A percentile compares a stretch with the other conserved stretches of the same genome.
These are phyloP conservation scores for Scelioninae gen. 2 DNA, from an alignment of 2,888 invertebrate species.

Conservation along the genomic window DNA sequence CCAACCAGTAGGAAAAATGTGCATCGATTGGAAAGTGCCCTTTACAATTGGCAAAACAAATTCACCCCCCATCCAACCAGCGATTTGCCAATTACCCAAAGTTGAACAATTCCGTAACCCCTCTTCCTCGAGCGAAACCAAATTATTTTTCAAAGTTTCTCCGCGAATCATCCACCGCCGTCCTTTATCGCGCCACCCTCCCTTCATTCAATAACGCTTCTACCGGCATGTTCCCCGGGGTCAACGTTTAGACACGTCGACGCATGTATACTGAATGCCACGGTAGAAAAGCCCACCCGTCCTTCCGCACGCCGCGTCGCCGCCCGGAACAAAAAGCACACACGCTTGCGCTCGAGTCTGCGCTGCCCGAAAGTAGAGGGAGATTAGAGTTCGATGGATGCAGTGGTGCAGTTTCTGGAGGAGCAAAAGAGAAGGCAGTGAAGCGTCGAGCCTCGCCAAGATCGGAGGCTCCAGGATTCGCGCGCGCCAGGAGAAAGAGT, in stretches of 20 bases:
- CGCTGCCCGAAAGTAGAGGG: conserved; percentile 18
- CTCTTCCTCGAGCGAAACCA: too few relatives aligned
- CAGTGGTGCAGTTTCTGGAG: conserved; percentile 48
- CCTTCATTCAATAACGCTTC: too few relatives aligned
- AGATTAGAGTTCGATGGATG: conserved; percentile 30
- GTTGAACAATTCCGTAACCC: too few relatives aligned
- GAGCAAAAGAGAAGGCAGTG: conserved; percentile 39
- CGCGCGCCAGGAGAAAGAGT: conserved; percentile 3
- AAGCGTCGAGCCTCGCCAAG: conserved; percentile 62
- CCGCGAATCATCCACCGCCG: too few relatives aligned
- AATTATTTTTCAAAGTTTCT: too few relatives aligned
- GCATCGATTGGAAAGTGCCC: too few relatives aligned
- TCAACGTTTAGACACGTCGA: conserved; percentile 5
- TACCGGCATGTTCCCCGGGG: too few relatives aligned
- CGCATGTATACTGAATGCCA: conserved; percentile 12
- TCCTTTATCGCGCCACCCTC: too few relatives aligned
- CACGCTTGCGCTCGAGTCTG: conserved; percentile 34
- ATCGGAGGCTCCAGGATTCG: conserved; percentile 50
- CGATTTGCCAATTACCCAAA: too few relatives aligned
- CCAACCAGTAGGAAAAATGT: too few relatives aligned
- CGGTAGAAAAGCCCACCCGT: background rate
- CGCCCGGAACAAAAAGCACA: conserved; percentile 26
- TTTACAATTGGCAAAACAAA: too few relatives aligned
- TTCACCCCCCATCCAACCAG: too few relatives aligned
- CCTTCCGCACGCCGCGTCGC: conserved; percentile 17